These are phyloP conservation scores for Tauraco hartlaubi DNA, from an alignment of 2,797 vertebrate species.

Conservation along the genomic window DNA sequence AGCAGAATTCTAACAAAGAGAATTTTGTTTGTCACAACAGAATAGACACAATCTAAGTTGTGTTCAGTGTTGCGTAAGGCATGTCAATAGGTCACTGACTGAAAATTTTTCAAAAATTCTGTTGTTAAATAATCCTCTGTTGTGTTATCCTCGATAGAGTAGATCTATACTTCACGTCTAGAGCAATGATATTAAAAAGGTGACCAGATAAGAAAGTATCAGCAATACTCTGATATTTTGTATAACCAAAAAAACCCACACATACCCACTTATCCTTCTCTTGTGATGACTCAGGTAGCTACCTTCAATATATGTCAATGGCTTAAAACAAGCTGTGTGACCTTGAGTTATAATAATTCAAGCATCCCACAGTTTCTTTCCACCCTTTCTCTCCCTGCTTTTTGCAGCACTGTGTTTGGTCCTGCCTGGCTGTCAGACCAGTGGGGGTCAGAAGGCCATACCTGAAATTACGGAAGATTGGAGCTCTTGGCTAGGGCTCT, in stretches of 20 bases:
- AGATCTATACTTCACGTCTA: not conserved
- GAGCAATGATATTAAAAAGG: not conserved
- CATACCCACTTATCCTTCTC: not conserved
- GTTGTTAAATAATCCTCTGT: not conserved
- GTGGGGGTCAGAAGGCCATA: not conserved
- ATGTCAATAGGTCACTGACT: not conserved
- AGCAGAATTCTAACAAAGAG: not conserved
- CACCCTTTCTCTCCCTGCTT: not conserved
- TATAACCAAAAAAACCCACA: not conserved
- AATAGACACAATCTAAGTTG: not conserved
- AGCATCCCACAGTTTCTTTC: not conserved
- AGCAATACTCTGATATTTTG: not conserved
- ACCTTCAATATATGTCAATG: not conserved
- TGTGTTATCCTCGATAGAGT: not conserved
- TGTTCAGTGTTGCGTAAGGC: not conserved
- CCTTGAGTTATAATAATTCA: not conserved
- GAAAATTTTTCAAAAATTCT: not conserved
- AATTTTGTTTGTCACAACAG: not conserved
- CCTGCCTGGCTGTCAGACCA: not conserved
- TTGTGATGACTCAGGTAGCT: not conserved
- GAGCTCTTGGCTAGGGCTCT: not conserved
- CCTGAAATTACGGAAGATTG: not conserved
- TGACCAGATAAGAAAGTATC: not conserved
- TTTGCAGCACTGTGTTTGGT: not conserved
- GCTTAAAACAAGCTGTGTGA: not conserved